phyloP scores from a whole-genome alignment of 2,113 vertebrate genomes.

The Siniperca chuatsi region DNA sequence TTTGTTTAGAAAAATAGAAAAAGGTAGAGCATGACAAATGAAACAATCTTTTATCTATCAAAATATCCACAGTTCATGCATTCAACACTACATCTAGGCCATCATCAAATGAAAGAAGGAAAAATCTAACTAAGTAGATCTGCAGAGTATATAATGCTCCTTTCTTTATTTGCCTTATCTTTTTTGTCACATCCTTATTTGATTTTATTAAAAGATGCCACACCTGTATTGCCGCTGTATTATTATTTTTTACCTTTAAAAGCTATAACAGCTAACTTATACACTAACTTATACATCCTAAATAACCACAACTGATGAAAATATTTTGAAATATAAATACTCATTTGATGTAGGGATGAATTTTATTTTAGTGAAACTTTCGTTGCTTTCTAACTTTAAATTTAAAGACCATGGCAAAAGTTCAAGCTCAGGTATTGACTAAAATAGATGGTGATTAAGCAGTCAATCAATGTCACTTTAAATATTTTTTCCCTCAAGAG shows the following conservation, averaged over 20 bases:
- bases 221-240: not conserved
- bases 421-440: not conserved
- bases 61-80: slow-evolving; percentile 45
- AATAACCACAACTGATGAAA: not conserved
- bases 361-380: not conserved
- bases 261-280: not conserved
- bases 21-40: slow-evolving; percentile 30
- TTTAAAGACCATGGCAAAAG: not conserved
- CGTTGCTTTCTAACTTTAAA: not conserved
- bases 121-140: not conserved
- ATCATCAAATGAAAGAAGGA: not conserved
- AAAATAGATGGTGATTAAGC: not conserved
- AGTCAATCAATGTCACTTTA: not conserved
- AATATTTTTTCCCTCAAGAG: slow-evolving; percentile 5
- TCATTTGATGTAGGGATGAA: not conserved
- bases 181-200: slow-evolving; percentile 12
- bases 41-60: slow-evolving; percentile 7
- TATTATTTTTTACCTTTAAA: not conserved
- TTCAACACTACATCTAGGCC: slow-evolving; percentile 13
- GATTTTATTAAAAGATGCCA: slow-evolving; percentile 10
- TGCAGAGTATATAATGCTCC: not conserved
- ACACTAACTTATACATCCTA: not conserved
- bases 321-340: not conserved
- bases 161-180: not conserved
- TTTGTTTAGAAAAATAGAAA: slow-evolving; percentile 69